A percentile compares a stretch with the other conserved stretches of the same genome.
Conservation (phyloP, 2,113 vertebrate genomes). For the Ivindomyrus marchei region DNA sequence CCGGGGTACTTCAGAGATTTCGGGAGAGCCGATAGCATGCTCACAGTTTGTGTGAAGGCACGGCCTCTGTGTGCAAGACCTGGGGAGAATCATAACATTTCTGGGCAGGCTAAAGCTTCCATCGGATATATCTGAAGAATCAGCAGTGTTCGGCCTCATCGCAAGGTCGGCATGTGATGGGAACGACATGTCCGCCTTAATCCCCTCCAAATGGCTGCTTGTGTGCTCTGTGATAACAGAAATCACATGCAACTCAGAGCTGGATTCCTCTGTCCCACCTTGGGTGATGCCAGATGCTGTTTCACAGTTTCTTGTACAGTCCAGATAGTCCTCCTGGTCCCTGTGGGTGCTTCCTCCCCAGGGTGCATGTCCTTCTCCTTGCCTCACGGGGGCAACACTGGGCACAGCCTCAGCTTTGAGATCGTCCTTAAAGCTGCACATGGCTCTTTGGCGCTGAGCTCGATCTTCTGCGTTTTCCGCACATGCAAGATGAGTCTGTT, state of each 20-base stretch:
- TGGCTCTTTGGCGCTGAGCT: not conserved
- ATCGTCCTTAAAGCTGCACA: not conserved
- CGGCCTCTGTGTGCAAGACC: not conserved
- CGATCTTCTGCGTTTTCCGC: not conserved
- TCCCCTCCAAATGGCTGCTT: not conserved
- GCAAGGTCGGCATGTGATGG: not conserved
- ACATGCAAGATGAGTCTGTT: not conserved
- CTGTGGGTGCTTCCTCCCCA: not conserved
- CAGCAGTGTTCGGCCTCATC: not conserved
- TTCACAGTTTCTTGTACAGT: conserved; percentile 10
- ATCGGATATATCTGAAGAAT: not conserved
- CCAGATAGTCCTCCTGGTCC: conserved; percentile 10
- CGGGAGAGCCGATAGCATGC: conserved; percentile 11
- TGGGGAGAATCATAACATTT: not conserved
- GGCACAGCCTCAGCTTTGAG: not conserved
- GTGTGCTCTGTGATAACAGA: not conserved
- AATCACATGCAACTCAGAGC: not conserved
- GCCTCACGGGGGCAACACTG: not conserved
- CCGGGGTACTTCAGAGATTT: conserved; percentile 53
- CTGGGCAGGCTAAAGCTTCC: not conserved
- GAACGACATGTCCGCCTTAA: not conserved
- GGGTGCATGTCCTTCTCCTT: not conserved
- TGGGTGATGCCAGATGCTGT: conserved; percentile 24
- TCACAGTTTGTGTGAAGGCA: not conserved
- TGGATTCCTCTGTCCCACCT: conserved; percentile 13